Evolutionary conservation across 2,797 vertebrate species (phyloP), one percentile per base, ranked within the genome.

Genomic region (Pagetopsis macropterus): DNA sequence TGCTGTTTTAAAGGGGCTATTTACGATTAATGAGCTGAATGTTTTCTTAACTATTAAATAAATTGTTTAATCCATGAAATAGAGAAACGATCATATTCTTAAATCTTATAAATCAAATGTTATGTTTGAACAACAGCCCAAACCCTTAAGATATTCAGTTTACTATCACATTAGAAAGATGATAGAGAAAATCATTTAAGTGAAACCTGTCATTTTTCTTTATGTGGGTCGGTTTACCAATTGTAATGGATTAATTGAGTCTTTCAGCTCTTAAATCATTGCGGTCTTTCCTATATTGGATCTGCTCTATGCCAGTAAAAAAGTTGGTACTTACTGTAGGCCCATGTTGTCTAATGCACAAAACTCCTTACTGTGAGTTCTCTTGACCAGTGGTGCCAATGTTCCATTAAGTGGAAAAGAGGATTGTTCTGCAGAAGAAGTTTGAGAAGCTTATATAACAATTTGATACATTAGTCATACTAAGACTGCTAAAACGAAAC

Each of bases 391-490:
- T 62, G 46, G 21, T 64, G 41, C 54, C 65, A 37, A 7, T 50
- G 19, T 49, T 13, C 9, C 41, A 55, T 33, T 9, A 5, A 59
- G 13, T 27, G 7, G 23, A 19, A 3, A 44, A 4, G 50, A 50
- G 56, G 51, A 52, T 62, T 49, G 16, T 23, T 19, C 61, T 56
- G 19, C 46, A 33, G 54, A 65, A 9, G 1, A 16, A 57, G 43
- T 66, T 73, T 49, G 46, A 82, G 40, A 78, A 37, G 56, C 49
- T 65, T 71, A 55, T 23, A 23, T 56, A 66, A 62, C 49, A 13
- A 61, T 43, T 62, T 58, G 9, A 82, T 58, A 14, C 14, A 40
- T n/a, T 64, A 19, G 37, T 50, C 49, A 45, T 40, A 27, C 59
- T 3, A 17, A 5, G 2, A 61, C 51, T 45, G 58, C 43, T 44